Conservation (phyloP, 2,797 vertebrate genomes). For the Sebastes vulpes region DNA sequence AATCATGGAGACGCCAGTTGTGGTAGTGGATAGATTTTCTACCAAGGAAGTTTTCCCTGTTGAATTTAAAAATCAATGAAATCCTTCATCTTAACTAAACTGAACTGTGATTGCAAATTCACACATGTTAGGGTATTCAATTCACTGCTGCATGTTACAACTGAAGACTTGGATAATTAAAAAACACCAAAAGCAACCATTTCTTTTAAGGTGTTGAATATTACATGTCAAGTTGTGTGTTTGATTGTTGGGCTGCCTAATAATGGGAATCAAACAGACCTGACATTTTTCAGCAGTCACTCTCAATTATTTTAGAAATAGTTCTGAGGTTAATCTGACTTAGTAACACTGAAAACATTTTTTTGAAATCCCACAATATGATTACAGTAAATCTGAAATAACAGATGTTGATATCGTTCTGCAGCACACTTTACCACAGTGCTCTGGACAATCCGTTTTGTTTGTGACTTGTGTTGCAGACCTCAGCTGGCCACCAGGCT, state of each 20-base stretch:
- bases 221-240: no score
- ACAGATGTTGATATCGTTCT: not conserved
- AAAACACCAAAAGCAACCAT: no score
- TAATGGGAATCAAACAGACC: not conserved
- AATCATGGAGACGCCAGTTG: not conserved
- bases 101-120: no score
- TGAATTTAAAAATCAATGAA: no score
- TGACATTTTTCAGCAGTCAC: not conserved
- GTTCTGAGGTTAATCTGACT: not conserved
- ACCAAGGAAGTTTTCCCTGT: no score
- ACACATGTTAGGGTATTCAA: no score
- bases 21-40: no score
- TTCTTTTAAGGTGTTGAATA: no score
- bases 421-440: not conserved
- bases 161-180: no score
- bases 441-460: not conserved
- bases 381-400: not conserved
- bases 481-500: conserved; percentile 94
- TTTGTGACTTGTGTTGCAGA: conserved; percentile 58
- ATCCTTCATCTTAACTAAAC: no score
- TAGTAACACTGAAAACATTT: not conserved
- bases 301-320: not conserved
- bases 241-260: not conserved
- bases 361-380: not conserved
- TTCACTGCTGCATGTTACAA: no score